Evolutionary conservation across 2,888 invertebrate genomes (phyloP), one percentile per base, ranked within the genome.

Genomic region (Drosophila helvetica): DNA sequence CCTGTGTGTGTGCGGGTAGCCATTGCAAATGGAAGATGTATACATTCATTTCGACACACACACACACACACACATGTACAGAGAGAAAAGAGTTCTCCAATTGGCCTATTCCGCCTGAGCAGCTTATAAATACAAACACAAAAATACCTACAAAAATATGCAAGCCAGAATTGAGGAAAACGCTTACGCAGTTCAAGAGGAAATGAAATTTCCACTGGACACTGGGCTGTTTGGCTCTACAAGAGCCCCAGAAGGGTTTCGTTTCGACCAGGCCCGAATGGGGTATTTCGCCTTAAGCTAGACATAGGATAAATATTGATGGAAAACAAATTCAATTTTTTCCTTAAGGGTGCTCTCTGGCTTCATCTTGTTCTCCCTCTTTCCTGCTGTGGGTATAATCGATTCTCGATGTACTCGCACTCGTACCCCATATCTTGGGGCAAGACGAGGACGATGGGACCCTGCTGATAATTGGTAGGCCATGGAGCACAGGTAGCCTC

Each of bases 21-120:
- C 71, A 63, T 75, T 73, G 71, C 15, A 38, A 84, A 84, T 75
- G 65, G 75, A 79, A 84, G 78, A 79, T 84, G 78, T 73, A 81
- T n/a, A n/a, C n/a, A n/a, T n/a, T n/a, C n/a, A n/a, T n/a, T n/a
- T n/a, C n/a, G n/a, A n/a, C n/a, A n/a, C n/a, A n/a, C n/a, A n/a
- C n/a, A n/a, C n/a, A n/a, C n/a, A n/a, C n/a, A n/a, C 12, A 33
- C 30, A 33, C 30, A 12, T 4, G 12, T 4, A 5, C 33, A 33
- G 71, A 78, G 76, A 72, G 42, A 70, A 48, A 6, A 38, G 53
- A 78, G 38, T 70, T 71, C 79, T 53, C 70, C 74, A 74, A 61
- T 42, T 42, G n/a, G 27, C 47, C 66, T 62, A 53, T 59, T 71
- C 57, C 61, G 51, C 57, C 55, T 62, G 47, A 56, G 60, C 67